phyloP scores from a whole-genome alignment of 2,888 invertebrate species.

The Netelia melanura region DNA sequence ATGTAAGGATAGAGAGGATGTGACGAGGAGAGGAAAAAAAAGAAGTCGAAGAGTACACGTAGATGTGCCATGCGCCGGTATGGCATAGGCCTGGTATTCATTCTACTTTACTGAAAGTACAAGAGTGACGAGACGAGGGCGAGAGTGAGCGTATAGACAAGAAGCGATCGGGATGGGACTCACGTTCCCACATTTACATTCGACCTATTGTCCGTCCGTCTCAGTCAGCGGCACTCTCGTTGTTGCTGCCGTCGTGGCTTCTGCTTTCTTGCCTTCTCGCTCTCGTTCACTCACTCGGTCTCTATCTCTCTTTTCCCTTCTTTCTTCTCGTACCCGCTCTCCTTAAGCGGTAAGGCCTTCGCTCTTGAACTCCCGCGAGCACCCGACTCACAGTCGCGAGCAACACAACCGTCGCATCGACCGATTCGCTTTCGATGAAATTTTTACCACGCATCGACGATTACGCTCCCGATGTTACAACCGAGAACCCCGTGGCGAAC shows the following conservation, averaged over 20 bases:
- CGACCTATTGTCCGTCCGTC: conserved; percentile 81
- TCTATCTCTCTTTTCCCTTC: conserved; percentile 70
- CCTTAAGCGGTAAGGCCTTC: conserved; percentile 78
- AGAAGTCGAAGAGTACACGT: conserved; percentile 6
- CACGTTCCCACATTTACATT: conserved; percentile 83
- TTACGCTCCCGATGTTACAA: conserved; percentile 60
- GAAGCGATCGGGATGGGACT: conserved; percentile 79
- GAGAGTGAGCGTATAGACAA: conserved; percentile 70
- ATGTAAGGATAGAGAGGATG: not conserved
- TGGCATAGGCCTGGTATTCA: conserved; percentile 9
- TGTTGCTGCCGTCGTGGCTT: conserved; percentile 35
- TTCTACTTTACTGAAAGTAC: conserved; percentile 52
- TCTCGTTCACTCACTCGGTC: conserved; percentile 60
- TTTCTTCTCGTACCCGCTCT: conserved; percentile 63
- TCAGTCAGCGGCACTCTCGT: conserved; percentile 62
- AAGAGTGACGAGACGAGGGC: conserved; percentile 67
- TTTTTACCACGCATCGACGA: conserved; percentile 74
- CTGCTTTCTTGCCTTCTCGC: conserved; percentile 51
- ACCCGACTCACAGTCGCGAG: conserved; percentile 38
- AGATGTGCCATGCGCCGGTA: conserved; percentile 6
- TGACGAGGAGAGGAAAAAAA: conserved; percentile 14
- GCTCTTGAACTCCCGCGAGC: conserved; percentile 81
- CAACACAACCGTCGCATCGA: not conserved
- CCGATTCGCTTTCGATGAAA: conserved; percentile 82
- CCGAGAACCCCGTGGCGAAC: conserved; percentile 39